phyloP scores from a whole-genome alignment of 2,888 invertebrate species.

The Cenopis cana region DNA sequence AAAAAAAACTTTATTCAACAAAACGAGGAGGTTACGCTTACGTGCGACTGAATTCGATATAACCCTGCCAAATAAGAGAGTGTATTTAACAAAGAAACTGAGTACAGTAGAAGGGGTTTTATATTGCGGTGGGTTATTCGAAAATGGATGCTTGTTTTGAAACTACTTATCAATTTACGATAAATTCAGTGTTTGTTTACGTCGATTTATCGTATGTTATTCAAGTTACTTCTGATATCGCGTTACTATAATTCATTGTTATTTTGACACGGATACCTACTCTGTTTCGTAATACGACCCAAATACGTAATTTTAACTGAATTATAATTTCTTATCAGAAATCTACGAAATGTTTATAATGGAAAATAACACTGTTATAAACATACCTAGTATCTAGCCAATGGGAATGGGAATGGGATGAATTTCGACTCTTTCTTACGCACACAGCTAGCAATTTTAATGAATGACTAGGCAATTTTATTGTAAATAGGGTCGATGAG shows the following conservation, averaged over 20 bases:
- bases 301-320: conserved; percentile 25
- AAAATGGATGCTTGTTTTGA: conserved; percentile 58
- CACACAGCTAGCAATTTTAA: too few species aligned
- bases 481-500: too few species aligned
- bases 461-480: too few species aligned
- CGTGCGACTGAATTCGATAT: conserved; percentile 49
- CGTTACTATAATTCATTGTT: conserved; percentile 37
- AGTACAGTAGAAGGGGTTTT: conserved; percentile 49
- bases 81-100: conserved; percentile 64
- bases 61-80: conserved; percentile 61
- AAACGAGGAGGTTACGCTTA: conserved; percentile 78
- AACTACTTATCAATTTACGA: conserved; percentile 38
- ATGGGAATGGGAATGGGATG: too few species aligned
- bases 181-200: conserved; percentile 38
- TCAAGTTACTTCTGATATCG: conserved; percentile 19
- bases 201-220: conserved; percentile 24
- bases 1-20: conserved; percentile 67
- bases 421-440: neutral
- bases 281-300: conserved; percentile 26
- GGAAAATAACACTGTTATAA: conserved; percentile 12
- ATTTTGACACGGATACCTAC: conserved; percentile 33
- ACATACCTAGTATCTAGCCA: neutral
- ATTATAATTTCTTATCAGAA: neutral
- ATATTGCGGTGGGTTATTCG: conserved; percentile 49
- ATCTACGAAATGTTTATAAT: neutral